Evolutionary conservation across 2,888 invertebrate genomes (phyloP), one percentile per base, ranked within the genome.

Genomic region (Lepidocyrtoides sp.): DNA sequence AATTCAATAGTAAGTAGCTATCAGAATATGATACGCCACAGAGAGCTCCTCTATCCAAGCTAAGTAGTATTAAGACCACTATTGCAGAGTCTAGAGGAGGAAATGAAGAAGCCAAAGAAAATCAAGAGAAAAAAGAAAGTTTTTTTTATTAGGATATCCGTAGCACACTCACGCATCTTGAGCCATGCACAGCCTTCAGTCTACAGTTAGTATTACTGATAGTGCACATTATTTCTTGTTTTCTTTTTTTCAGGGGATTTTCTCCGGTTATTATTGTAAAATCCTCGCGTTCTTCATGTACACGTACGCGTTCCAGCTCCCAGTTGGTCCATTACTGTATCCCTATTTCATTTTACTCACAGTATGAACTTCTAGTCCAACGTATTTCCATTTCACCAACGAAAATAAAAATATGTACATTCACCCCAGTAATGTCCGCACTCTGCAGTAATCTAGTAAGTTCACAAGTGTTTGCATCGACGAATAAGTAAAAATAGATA

Each of bases 251-350:
- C 23, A 7, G 41, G 54, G 69, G 83, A 51, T 54, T 66, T 79
- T 72, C 57, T 72, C 44, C 23, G 36, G 69, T 66, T 69, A 69
- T 81, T 81, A 57, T 54, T 79, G 79, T 79, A 81, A 57, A 57
- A 81, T 57, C 20, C 81, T 57, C 10, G 29, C 57, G 17, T 32
- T 81, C 7, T 54, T 7, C 32, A 14, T 79, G 77, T 51, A 17
- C 89, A 90, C 48, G 20, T 26, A 75, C 87, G 83, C 84, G 90
- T 90, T 79, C 57, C 85, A 72, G 79, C 29, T 85, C 91, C 91
- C 91, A 41, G 91, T 85, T 91, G 91, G 75, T 91, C 85, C 91
- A 91, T 91, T 90, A 84, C 83, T 36, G 44, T 48, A 48, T 51
- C 60, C 84, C 83, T 83, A 75, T 83, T 84, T 75, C 83, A 89